Conservation (phyloP, 2,888 invertebrate genomes). For the Heliconius cydno region DNA sequence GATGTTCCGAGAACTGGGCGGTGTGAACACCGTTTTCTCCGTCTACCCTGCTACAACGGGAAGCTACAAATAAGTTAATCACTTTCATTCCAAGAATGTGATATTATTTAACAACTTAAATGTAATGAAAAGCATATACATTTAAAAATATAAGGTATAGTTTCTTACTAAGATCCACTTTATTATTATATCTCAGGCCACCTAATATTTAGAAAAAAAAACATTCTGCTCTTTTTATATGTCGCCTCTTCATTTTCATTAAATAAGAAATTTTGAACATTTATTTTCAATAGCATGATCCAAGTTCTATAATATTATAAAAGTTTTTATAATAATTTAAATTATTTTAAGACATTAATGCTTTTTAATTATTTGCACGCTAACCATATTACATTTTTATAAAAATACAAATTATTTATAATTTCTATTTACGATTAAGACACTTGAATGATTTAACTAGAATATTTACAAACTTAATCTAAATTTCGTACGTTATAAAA, state of each 20-base stretch:
- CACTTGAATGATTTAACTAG: slow-evolving; percentile 59
- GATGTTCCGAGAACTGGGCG: no score
- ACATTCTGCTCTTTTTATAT: not conserved
- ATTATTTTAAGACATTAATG: not conserved
- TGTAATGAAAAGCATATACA: not conserved
- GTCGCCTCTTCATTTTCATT: not conserved
- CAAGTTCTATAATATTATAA: not conserved
- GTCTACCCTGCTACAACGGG: no score
- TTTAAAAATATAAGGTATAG: not conserved
- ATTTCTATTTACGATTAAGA: slow-evolving; percentile 63
- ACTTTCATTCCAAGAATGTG: not conserved
- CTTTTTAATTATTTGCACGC: not conserved
- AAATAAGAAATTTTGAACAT: not conserved
- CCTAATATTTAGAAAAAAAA: not conserved
- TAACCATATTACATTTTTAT: slow-evolving; percentile 55
- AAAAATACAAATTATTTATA: slow-evolving; percentile 66
- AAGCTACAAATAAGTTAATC: not conserved
- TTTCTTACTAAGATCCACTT: slow-evolving; percentile 1
- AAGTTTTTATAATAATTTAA: not conserved
- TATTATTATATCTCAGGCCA: not conserved
- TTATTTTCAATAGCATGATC: not conserved
- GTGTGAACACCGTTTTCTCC: no score
- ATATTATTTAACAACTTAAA: not conserved
- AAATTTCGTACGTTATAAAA: not conserved
- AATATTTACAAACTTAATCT: slow-evolving; percentile 52